Evolutionary conservation across 2,797 vertebrate genomes (phyloP).

Genomic region (Tauraco hartlaubi): DNA sequence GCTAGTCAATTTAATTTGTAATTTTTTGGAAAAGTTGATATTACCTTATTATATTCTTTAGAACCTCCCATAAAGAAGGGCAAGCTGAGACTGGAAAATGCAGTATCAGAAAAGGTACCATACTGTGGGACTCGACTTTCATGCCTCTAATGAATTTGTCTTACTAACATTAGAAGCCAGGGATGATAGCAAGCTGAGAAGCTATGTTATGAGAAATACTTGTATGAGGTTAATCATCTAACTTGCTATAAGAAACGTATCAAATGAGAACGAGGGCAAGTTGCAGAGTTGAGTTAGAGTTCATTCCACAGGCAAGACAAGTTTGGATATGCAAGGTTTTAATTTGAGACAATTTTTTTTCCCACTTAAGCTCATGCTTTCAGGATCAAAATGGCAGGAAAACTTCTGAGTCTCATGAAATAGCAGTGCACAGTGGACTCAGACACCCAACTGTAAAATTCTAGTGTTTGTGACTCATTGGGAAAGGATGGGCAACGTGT

Average conservation of each 20-base stretch:
- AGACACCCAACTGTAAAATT: not conserved
- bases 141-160: not conserved
- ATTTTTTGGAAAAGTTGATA: slow-evolving; percentile 20
- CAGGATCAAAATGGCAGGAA: not conserved
- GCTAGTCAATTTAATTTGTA: slow-evolving; percentile 44
- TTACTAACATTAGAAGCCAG: not conserved
- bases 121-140: not conserved
- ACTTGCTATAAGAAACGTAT: not conserved
- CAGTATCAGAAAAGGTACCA: not conserved
- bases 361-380: not conserved
- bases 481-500: not conserved
- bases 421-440: not conserved
- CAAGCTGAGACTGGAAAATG: not conserved
- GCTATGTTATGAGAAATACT: not conserved
- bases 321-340: not conserved
- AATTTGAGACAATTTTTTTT: not conserved
- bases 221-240: not conserved
- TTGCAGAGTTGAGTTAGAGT: not conserved
- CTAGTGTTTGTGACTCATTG: not conserved
- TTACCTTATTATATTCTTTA: not conserved
- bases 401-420: not conserved
- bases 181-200: not conserved
- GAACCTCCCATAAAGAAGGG: not conserved
- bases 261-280: not conserved
- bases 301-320: not conserved